These are phyloP conservation scores for Apotomis turbidana DNA, from an alignment of 2,888 invertebrate species.

Conservation along the genomic window DNA sequence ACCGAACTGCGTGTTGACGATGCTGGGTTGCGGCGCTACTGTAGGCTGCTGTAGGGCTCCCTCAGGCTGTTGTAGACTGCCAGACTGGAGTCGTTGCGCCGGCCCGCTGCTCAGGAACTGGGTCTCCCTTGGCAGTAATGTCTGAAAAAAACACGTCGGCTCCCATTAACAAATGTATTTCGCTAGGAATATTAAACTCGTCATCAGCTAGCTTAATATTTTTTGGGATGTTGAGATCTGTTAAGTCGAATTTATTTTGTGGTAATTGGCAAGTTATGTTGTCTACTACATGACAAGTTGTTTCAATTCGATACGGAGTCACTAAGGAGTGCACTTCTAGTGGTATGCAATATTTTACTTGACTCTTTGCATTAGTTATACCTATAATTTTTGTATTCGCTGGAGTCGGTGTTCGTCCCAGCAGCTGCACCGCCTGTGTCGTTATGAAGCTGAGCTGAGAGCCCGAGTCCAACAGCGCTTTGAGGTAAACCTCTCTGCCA, in stretches of 20 bases:
- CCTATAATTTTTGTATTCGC: too few relatives aligned
- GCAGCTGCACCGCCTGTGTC: slow-evolving; percentile 11
- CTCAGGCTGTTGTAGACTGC: too few relatives aligned
- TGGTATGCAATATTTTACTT: slow-evolving; percentile 31
- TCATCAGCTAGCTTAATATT: slow-evolving; percentile 40
- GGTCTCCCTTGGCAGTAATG: slow-evolving; percentile 31
- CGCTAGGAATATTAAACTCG: slow-evolving; percentile 33
- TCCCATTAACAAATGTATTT: slow-evolving; percentile 42
- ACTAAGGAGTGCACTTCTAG: slow-evolving; percentile 38
- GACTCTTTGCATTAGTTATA: slow-evolving; percentile 1
- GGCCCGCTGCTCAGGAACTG: too few relatives aligned
- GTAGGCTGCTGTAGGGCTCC: too few relatives aligned
- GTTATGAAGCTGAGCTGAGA: slow-evolving; percentile 40
- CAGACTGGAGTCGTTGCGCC: too few relatives aligned
- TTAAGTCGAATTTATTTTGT: slow-evolving; percentile 38
- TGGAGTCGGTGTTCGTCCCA: slow-evolving; percentile 22
- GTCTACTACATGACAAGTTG: slow-evolving; percentile 41
- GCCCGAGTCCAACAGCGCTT: slow-evolving; percentile 41
- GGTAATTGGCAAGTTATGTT: slow-evolving; percentile 44
- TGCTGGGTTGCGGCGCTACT: too few relatives aligned
- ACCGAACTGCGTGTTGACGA: too few relatives aligned
- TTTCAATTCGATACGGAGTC: neutral
- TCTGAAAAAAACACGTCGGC: slow-evolving; percentile 45
- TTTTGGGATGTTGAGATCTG: slow-evolving; percentile 28
- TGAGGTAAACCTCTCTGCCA: slow-evolving; percentile 34